A percentile compares a stretch with the other conserved stretches of the same genome.
These are phyloP conservation scores for Drosophila jambulina DNA, from an alignment of 1,140 invertebrate genomes.

Conservation along the genomic window DNA sequence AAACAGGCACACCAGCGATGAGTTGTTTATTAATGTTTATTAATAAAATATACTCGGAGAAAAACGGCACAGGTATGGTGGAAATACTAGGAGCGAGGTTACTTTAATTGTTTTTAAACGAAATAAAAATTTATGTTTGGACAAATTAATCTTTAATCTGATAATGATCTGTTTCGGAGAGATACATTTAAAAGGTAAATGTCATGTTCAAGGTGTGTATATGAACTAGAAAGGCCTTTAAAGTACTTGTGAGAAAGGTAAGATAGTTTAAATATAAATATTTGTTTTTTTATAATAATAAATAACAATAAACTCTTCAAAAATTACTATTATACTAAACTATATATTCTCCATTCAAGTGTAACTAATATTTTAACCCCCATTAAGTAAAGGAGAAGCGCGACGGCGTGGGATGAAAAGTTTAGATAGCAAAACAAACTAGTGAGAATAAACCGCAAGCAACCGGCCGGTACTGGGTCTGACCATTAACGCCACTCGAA, in stretches of 20 bases:
- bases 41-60: slow-evolving; percentile 34
- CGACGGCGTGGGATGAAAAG: slow-evolving; percentile 7
- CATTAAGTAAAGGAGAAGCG: slow-evolving; percentile 1
- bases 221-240: no score
- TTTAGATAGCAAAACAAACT: slow-evolving; percentile 13
- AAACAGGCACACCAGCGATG: slow-evolving; percentile 26
- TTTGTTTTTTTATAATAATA: no score
- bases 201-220: no score
- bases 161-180: background rate
- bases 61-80: background rate
- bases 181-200: background rate
- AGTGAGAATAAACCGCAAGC: slow-evolving; percentile 25
- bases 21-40: slow-evolving; percentile 44
- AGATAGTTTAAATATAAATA: no score
- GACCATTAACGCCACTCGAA: slow-evolving; percentile 17
- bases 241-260: no score
- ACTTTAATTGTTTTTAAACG: background rate
- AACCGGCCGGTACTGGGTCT: slow-evolving; percentile 24
- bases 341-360: background rate
- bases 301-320: background rate
- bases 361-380: background rate
- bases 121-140: background rate
- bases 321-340: background rate
- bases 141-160: no score
- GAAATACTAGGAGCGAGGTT: background rate